A percentile compares a stretch with the other conserved stretches of the same genome.
phyloP scores from a whole-genome alignment of 2,888 invertebrate species.

The Heliconius cydno region DNA sequence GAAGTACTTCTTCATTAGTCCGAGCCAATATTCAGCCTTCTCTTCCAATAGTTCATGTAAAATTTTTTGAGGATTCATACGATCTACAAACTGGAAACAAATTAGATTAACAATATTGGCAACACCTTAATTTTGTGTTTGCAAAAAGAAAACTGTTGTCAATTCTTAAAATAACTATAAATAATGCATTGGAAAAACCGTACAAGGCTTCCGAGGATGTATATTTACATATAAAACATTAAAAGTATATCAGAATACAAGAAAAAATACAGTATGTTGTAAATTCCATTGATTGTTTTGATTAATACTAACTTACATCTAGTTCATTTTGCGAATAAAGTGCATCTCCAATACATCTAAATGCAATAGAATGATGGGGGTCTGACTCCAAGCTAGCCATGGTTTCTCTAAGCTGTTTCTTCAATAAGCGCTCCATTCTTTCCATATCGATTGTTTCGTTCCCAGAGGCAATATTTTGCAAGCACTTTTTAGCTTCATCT shows the following conservation, averaged over 20 bases:
- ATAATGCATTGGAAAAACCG: too few relatives aligned
- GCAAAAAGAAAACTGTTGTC: neutral
- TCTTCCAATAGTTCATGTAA: constrained; percentile 85
- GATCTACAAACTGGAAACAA: constrained; percentile 83
- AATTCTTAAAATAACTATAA: too few relatives aligned
- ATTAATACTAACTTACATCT: constrained; percentile 84
- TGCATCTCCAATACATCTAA: constrained; percentile 91
- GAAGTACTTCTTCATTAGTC: constrained; percentile 87
- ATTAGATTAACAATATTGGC: neutral
- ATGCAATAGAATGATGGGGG: constrained; percentile 90
- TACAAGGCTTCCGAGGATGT: too few relatives aligned
- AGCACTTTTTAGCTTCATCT: constrained; percentile 75
- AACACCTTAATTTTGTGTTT: neutral
- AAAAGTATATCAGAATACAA: too few relatives aligned
- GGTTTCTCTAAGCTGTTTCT: constrained; percentile 87
- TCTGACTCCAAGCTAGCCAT: constrained; percentile 88
- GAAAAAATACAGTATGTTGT: too few relatives aligned
- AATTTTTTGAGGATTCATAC: constrained; percentile 87
- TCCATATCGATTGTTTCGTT: constrained; percentile 87
- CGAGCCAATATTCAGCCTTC: constrained; percentile 87
- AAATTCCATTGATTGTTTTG: neutral
- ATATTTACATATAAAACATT: too few relatives aligned
- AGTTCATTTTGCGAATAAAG: constrained; percentile 89
- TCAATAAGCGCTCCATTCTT: constrained; percentile 88
- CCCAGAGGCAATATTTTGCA: constrained; percentile 59